These are phyloP conservation scores for Himalopsyche anomala DNA, from an alignment of 2,888 invertebrate species.

Conservation along the genomic window DNA sequence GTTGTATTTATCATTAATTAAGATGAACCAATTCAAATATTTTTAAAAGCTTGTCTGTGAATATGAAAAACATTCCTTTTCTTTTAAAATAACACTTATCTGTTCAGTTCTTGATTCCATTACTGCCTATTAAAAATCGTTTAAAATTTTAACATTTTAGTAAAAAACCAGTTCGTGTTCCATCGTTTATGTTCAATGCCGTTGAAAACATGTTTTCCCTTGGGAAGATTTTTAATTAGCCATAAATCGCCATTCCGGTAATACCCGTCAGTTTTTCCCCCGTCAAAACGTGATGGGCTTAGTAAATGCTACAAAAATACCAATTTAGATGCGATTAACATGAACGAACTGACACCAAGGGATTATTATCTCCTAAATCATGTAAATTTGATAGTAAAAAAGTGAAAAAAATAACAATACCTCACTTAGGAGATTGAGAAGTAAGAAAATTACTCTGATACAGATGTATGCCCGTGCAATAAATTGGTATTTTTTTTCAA, in stretches of 20 bases:
- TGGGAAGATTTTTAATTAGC: conserved; percentile 22
- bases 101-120: not conserved
- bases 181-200: conserved; percentile 6
- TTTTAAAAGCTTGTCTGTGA: not conserved
- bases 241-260: conserved; percentile 38
- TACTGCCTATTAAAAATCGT: not conserved
- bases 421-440: too few relatives aligned
- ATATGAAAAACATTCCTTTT: not conserved
- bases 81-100: not conserved
- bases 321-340: conserved; percentile 32
- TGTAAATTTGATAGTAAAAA: not conserved
- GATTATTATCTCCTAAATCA: conserved; percentile 30
- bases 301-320: conserved; percentile 40
- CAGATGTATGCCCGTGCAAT: too few relatives aligned
- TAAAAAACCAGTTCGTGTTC: not conserved
- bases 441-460: too few relatives aligned
- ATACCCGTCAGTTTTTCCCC: conserved; percentile 36
- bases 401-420: not conserved
- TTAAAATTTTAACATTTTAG: not conserved
- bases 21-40: too few relatives aligned
- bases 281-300: conserved; percentile 36
- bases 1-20: too few relatives aligned
- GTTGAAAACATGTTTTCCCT: conserved; percentile 38
- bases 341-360: conserved; percentile 8
- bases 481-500: too few relatives aligned